A percentile compares a stretch with the other conserved stretches of the same genome.
Conservation (phyloP, 2,888 invertebrate species). For the Romanomermis culicivorax region DNA sequence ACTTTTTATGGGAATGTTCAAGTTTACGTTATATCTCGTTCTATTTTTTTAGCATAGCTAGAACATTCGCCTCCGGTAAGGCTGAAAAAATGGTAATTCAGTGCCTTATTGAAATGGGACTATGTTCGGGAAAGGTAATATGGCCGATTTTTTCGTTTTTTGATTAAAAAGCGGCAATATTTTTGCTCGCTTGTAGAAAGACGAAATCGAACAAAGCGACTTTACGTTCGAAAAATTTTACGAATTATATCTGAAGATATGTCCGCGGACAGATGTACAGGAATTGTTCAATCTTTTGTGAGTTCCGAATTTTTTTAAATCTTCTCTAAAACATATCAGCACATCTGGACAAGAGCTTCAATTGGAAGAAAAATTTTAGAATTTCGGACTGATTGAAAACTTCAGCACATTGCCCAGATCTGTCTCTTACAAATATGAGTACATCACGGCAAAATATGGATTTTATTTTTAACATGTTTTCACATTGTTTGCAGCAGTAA, state of each 20-base stretch:
- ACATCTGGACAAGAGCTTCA: too few relatives aligned
- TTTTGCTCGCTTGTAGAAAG: constrained; percentile 41
- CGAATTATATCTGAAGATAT: constrained; percentile 90
- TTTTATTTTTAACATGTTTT: too few relatives aligned
- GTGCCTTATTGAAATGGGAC: constrained; percentile 69
- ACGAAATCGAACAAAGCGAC: constrained; percentile 72
- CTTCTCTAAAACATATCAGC: too few relatives aligned
- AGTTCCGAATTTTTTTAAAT: too few relatives aligned
- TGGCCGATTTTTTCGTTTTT: background rate
- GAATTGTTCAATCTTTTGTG: constrained; percentile 83
- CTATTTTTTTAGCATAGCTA: constrained; percentile 45
- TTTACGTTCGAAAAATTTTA: constrained; percentile 99
- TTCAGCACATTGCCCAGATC: too few relatives aligned
- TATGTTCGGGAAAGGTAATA: constrained; percentile 43
- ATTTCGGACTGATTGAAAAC: too few relatives aligned
- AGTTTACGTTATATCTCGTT: background rate
- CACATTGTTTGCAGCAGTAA: too few relatives aligned
- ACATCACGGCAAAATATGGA: too few relatives aligned
- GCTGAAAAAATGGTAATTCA: constrained; percentile 95
- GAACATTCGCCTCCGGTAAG: constrained; percentile 97
- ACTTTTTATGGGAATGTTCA: background rate
- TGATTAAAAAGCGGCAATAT: too few relatives aligned
- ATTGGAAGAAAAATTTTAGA: too few relatives aligned
- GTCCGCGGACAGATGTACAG: constrained; percentile 93
- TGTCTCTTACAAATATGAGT: too few relatives aligned